Percentiles rank a stretch among this genome's conserved stretches.
Conservation (phyloP, 1,140 invertebrate genomes). For the Penaeus indicus region DNA sequence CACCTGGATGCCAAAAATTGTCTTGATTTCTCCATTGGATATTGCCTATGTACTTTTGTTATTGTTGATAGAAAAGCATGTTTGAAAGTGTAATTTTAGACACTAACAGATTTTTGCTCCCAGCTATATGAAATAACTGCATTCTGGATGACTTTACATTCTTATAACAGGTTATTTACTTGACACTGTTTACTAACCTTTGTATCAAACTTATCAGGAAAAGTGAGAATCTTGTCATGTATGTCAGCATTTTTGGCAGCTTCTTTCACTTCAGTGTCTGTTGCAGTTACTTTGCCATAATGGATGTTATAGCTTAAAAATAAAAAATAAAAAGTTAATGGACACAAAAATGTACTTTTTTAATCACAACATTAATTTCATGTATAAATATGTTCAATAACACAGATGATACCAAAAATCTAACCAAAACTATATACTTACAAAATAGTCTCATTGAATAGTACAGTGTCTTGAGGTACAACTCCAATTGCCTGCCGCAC, state of each 20-base stretch:
- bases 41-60: neutral
- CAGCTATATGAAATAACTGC: no score
- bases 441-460: conserved; percentile 95
- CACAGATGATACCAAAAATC: neutral
- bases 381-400: neutral
- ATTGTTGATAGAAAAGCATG: no score
- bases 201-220: conserved; percentile 90
- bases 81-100: no score
- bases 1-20: conserved; percentile 64
- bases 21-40: conserved; percentile 67
- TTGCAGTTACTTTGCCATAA: conserved; percentile 86
- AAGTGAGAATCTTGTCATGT: conserved; percentile 89
- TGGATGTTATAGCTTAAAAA: conserved; percentile 89
- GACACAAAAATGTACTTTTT: neutral
- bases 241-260: conserved; percentile 94
- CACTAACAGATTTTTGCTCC: no score
- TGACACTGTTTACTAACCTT: conserved; percentile 73
- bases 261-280: conserved; percentile 86
- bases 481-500: conserved; percentile 87
- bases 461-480: conserved; percentile 96
- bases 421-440: conserved; percentile 41
- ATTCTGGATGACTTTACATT: no score
- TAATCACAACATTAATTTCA: neutral
- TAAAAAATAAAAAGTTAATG: conserved; percentile 36
- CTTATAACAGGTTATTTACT: no score